A percentile compares a stretch with the other conserved stretches of the same genome.
These are phyloP conservation scores for Cetonia aurata DNA, from an alignment of 2,888 invertebrate species.

Conservation along the genomic window DNA sequence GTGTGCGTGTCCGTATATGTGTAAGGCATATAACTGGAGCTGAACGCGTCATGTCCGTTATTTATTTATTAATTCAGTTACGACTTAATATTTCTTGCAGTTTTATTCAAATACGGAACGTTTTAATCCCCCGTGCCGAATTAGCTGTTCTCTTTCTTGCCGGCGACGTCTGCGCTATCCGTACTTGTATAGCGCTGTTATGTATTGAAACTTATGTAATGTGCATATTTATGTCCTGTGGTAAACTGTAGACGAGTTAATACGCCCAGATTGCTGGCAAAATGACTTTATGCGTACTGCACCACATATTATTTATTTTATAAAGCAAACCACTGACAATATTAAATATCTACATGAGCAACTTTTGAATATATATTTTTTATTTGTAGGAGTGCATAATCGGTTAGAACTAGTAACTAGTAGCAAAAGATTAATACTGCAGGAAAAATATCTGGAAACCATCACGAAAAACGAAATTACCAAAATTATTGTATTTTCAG, in stretches of 20 bases:
- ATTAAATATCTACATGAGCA: no score
- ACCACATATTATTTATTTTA: no score
- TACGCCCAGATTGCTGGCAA: conserved; percentile 5
- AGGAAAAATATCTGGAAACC: no score
- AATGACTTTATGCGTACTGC: conserved; percentile 4
- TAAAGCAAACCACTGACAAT: no score
- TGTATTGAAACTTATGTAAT: conserved; percentile 9
- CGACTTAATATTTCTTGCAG: conserved; percentile 42
- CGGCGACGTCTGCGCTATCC: conserved; percentile 10
- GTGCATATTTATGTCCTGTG: conserved; percentile 17
- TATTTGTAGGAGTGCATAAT: no score
- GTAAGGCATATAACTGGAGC: conserved; percentile 48
- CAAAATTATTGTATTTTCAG: no score
- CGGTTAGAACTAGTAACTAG: no score
- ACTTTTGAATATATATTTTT: no score
- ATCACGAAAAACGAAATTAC: no score
- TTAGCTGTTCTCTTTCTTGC: conserved; percentile 18
- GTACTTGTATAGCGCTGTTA: conserved; percentile 8
- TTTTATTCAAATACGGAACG: conserved; percentile 41
- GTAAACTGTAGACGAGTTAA: conserved; percentile 28
- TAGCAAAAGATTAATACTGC: no score
- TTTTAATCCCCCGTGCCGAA: conserved; percentile 27
- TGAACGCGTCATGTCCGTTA: conserved; percentile 38
- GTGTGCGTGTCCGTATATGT: conserved; percentile 43
- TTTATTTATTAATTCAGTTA: conserved; percentile 45